Evolutionary conservation across 2,888 invertebrate genomes (phyloP).

Genomic region (Patella pellucida): DNA sequence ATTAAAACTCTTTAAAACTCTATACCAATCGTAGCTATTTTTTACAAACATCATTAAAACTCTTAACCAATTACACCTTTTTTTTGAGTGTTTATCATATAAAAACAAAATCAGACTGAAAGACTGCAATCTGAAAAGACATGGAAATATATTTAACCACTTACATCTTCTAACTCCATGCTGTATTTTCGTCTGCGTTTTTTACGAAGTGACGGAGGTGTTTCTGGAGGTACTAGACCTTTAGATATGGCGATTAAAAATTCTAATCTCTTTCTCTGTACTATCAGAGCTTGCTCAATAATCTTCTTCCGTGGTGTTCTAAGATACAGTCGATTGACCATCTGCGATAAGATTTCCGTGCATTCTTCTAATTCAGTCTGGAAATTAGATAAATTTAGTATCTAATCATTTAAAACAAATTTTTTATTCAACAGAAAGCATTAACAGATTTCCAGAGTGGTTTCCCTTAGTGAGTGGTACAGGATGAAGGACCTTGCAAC

Average conservation of each 20-base stretch:
- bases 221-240: constrained; percentile 74
- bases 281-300: constrained; percentile 76
- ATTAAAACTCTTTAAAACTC: too few species aligned
- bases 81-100: too few species aligned
- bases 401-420: too few species aligned
- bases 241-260: constrained; percentile 77
- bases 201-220: constrained; percentile 76
- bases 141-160: constrained; percentile 16
- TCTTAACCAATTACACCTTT: too few species aligned
- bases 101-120: too few species aligned
- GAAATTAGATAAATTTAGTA: constrained; percentile 18
- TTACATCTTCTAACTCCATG: constrained; percentile 66
- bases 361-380: constrained; percentile 80
- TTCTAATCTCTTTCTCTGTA: constrained; percentile 77
- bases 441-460: too few species aligned
- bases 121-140: too few species aligned
- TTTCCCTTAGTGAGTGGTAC: too few species aligned
- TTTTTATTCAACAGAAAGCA: too few species aligned
- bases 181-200: constrained; percentile 60
- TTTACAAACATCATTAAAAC: too few species aligned
- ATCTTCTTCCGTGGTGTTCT: constrained; percentile 77
- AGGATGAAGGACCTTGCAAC: not conserved
- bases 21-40: too few species aligned
- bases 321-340: constrained; percentile 78
- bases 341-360: constrained; percentile 78